Evolutionary conservation across 92 coral and sea anemone genomes (phyloP).

Genomic region (Bergia puertoricense): DNA sequence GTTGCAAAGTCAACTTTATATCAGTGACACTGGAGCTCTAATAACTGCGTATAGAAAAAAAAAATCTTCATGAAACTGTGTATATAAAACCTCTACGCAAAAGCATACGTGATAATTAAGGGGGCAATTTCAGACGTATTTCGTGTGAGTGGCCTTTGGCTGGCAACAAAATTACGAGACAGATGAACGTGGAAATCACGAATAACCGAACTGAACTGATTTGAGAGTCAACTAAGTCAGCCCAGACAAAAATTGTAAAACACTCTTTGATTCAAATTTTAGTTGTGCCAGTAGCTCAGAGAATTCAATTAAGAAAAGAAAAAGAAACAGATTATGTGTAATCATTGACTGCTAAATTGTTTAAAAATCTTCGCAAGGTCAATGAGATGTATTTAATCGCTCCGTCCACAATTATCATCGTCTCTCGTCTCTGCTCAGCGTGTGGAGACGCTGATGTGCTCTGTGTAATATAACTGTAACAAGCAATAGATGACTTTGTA

Average conservation of each 20-base stretch:
- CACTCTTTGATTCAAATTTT: conserved; percentile 9
- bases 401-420: conserved; percentile 16
- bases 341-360: conserved; percentile 43
- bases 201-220: neutral
- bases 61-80: conserved; percentile 4
- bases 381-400: conserved; percentile 40
- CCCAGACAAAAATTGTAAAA: conserved; percentile 6
- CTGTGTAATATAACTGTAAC: conserved; percentile 36
- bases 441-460: conserved; percentile 21
- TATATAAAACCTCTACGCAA: conserved; percentile 18
- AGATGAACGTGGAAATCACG: neutral
- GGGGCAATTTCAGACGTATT: conserved; percentile 25
- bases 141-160: conserved; percentile 14
- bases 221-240: neutral
- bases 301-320: conserved; percentile 19
- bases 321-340: conserved; percentile 35
- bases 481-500: conserved; percentile 20
- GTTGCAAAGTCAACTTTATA: conserved; percentile 23
- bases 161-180: neutral
- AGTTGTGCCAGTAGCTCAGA: neutral
- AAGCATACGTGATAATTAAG: conserved; percentile 40
- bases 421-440: conserved; percentile 2
- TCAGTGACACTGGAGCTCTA: conserved; percentile 4
- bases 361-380: conserved; percentile 40
- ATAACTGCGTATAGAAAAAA: neutral